These are phyloP conservation scores for Incurvaria masculella DNA, from an alignment of 2,888 invertebrate genomes.

Conservation along the genomic window DNA sequence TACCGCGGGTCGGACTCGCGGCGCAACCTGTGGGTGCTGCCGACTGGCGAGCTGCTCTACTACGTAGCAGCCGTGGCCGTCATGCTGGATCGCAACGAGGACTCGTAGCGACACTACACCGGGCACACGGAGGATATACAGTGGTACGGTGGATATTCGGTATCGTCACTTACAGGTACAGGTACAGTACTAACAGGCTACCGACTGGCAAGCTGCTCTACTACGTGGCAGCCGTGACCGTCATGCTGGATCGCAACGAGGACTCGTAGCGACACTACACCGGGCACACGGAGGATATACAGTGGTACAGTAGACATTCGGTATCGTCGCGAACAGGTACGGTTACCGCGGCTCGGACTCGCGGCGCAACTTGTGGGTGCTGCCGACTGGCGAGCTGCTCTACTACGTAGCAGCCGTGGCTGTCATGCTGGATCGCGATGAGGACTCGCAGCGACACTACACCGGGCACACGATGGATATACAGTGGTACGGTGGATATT, in stretches of 20 bases:
- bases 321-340: too few species aligned
- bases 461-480: conserved; percentile 88
- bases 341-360: conserved; percentile 93
- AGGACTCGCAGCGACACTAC: conserved; percentile 87
- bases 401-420: conserved; percentile 93
- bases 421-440: conserved; percentile 81
- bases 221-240: conserved; percentile 89
- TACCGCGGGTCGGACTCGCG: conserved; percentile 90
- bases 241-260: conserved; percentile 82
- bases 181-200: conserved; percentile 89
- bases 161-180: too few species aligned
- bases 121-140: conserved; percentile 94
- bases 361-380: conserved; percentile 84
- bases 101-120: conserved; percentile 84
- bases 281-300: conserved; percentile 90
- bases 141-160: too few species aligned
- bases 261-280: conserved; percentile 87
- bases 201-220: conserved; percentile 92
- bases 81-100: conserved; percentile 82
- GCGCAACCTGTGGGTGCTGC: conserved; percentile 87
- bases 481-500: too few species aligned
- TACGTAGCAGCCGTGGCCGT: conserved; percentile 92
- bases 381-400: conserved; percentile 90
- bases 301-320: too few species aligned
- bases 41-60: conserved; percentile 90